These are phyloP conservation scores for Pseudorhombus dupliciocellatus DNA, from an alignment of 2,113 vertebrate genomes.

Conservation along the genomic window DNA sequence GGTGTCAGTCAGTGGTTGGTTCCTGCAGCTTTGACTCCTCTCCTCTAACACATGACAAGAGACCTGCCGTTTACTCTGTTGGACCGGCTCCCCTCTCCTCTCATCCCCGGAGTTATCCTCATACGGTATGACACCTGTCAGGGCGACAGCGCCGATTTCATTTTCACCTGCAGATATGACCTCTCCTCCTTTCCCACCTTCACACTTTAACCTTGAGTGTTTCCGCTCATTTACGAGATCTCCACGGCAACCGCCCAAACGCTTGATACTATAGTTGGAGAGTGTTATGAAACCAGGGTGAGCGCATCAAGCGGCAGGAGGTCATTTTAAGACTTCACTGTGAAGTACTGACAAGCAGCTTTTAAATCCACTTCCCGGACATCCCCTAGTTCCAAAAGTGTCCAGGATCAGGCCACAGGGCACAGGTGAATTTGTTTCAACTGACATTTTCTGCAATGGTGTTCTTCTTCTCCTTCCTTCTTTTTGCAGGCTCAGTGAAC, in stretches of 20 bases:
- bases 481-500: slow-evolving; percentile 84
- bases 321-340: slow-evolving; percentile 46
- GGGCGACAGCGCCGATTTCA: slow-evolving; percentile 35
- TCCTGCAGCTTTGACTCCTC: slow-evolving; percentile 62
- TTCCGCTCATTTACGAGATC: slow-evolving; percentile 35
- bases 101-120: slow-evolving; percentile 57
- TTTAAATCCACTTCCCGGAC: slow-evolving; percentile 20
- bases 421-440: slow-evolving; percentile 74
- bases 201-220: slow-evolving; percentile 52
- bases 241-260: neutral
- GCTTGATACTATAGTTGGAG: slow-evolving; percentile 32
- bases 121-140: slow-evolving; percentile 63
- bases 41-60: slow-evolving; percentile 49
- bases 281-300: neutral
- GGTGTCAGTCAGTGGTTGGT: slow-evolving; percentile 63
- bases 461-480: slow-evolving; percentile 19
- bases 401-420: slow-evolving; percentile 45
- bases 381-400: slow-evolving; percentile 26
- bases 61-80: slow-evolving; percentile 57
- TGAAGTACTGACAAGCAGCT: slow-evolving; percentile 16
- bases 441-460: slow-evolving; percentile 76
- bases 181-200: slow-evolving; percentile 43
- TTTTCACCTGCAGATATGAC: slow-evolving; percentile 56
- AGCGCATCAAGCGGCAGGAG: neutral
- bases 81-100: slow-evolving; percentile 29